Percentiles rank a stretch among this genome's conserved stretches.
Evolutionary conservation across 2,888 invertebrate genomes (phyloP).

Genomic region (Myopa tessellatipennis): DNA sequence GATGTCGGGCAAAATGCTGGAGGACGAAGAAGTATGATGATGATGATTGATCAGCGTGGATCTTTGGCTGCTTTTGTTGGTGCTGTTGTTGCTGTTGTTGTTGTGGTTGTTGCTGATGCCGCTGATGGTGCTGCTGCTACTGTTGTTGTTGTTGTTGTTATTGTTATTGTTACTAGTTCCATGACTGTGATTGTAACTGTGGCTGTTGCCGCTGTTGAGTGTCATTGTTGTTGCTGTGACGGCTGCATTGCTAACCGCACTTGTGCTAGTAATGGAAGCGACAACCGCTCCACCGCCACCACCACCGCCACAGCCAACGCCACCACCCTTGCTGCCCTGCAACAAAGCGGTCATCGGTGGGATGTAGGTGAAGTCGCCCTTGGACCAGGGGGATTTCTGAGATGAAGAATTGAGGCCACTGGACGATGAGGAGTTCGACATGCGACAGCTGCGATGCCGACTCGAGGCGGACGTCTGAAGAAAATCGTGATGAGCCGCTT

Average conservation of each 20-base stretch:
- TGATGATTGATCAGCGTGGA: constrained; percentile 36
- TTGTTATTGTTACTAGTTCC: constrained; percentile 48
- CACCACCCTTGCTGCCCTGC: constrained; percentile 46
- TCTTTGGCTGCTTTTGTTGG: constrained; percentile 40
- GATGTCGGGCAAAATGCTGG: constrained; percentile 67
- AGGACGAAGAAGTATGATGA: constrained; percentile 59
- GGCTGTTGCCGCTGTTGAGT: constrained; percentile 46
- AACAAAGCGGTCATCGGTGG: constrained; percentile 53
- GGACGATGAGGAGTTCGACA: constrained; percentile 64
- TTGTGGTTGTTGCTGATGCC: constrained; percentile 54
- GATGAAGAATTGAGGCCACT: constrained; percentile 63
- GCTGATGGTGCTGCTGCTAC: constrained; percentile 28
- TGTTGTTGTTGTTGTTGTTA: constrained; percentile 40
- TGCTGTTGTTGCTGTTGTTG: constrained; percentile 54
- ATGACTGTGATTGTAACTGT: constrained; percentile 53
- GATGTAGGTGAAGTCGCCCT: constrained; percentile 58
- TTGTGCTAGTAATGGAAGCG: constrained; percentile 59
- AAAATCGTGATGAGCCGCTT: constrained; percentile 91
- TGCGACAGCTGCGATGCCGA: constrained; percentile 63
- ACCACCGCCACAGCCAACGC: constrained; percentile 49
- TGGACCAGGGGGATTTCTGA: constrained; percentile 64
- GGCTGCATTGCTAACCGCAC: constrained; percentile 63
- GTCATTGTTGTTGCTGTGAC: constrained; percentile 56
- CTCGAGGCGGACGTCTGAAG: constrained; percentile 73
- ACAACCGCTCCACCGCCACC: constrained; percentile 55